Percentiles rank a stretch among this genome's conserved stretches.
Conservation (phyloP, 2,797 vertebrate species). For the Anabas testudineus region DNA sequence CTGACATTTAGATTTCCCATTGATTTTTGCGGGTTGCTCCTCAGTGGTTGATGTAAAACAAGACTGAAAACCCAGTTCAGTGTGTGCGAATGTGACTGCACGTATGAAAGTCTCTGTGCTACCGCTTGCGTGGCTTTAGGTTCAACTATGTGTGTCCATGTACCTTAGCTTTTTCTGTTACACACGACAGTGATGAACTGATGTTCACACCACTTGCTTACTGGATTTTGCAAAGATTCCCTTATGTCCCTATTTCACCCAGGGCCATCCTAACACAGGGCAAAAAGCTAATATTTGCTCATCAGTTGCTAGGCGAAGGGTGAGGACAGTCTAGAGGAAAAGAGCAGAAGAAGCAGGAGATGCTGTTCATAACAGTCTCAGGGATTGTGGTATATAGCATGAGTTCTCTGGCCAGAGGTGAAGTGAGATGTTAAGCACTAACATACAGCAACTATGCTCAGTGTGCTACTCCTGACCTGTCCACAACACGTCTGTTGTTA, state of each 20-base stretch:
- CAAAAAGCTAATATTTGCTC: constrained; percentile 29
- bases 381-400: not conserved
- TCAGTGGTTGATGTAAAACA: constrained; percentile 9
- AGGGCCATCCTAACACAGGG: not conserved
- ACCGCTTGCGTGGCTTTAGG: constrained; percentile 3
- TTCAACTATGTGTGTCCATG: not conserved
- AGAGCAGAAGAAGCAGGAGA: constrained; percentile 7
- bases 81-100: not conserved
- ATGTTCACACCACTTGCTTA: constrained; percentile 15
- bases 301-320: constrained; percentile 2
- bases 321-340: not conserved
- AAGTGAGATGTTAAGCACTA: not conserved
- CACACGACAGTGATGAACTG: constrained; percentile 13
- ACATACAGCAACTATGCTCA: constrained; percentile 1
- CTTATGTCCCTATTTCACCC: constrained; percentile 4
- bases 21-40: constrained; percentile 43
- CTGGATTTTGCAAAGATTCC: constrained; percentile 13
- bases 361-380: constrained; percentile 3
- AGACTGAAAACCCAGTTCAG: constrained; percentile 29
- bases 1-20: constrained; percentile 66
- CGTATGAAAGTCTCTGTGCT: constrained; percentile 1
- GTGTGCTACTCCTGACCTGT: not conserved
- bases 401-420: constrained; percentile 1
- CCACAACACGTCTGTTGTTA: constrained; percentile 13
- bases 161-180: not conserved